Evolutionary conservation across 2,797 vertebrate genomes (phyloP).

Genomic region (Intellagama lesueurii): DNA sequence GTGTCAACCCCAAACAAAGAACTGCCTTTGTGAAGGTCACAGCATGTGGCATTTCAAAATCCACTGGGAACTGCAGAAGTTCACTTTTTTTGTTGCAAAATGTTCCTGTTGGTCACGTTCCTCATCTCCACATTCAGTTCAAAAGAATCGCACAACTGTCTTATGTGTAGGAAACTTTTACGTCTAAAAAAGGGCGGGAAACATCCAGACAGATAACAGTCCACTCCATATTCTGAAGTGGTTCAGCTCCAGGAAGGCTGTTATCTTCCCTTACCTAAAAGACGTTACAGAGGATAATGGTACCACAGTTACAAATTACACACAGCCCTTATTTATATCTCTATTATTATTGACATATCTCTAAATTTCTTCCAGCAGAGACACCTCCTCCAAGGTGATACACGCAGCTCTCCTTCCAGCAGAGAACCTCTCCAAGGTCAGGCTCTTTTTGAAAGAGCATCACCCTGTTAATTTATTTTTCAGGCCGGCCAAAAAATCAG

Average conservation of each 20-base stretch:
- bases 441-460: no score
- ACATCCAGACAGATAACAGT: background rate
- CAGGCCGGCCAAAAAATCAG: background rate
- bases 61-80: background rate
- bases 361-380: background rate
- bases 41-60: background rate
- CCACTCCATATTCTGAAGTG: background rate
- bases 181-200: background rate
- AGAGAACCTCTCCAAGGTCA: no score
- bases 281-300: background rate
- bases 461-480: no score
- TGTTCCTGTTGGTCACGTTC: background rate
- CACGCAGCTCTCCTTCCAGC: background rate
- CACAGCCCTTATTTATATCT: background rate
- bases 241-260: no score
- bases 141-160: no score
- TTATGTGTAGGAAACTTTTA: background rate
- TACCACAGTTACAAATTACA: background rate
- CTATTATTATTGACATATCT: background rate
- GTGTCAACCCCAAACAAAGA: conserved; percentile 33
- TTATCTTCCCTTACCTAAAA: background rate
- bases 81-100: background rate
- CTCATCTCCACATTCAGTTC: no score
- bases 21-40: conserved; percentile 42
- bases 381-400: background rate